Base-by-base conservation (phyloP, 2,888 invertebrate genomes). In the Exocentrus adspersus region DNA sequence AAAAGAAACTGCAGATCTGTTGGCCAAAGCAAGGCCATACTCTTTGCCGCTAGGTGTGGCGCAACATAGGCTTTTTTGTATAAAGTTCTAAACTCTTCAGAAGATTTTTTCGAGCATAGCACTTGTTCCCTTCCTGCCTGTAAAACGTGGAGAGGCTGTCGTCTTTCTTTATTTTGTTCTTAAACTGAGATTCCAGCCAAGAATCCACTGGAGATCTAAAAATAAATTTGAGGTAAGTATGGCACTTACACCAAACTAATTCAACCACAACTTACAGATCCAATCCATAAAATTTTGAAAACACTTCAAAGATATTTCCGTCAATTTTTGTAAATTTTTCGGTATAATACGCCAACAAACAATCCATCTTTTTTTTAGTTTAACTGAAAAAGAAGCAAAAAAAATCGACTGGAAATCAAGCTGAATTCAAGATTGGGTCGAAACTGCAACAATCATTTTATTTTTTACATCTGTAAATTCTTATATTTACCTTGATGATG, bases 1-100 rank as follows among this genome's bases (percentile, higher is more conserved):
- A 73, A 88, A 84, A 45, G 89, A 83, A 6, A 88, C 86, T 14
- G 90, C 91, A 9, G 92, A 91, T 77, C 92, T 84, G 73, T 92
- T 91, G 0, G 89, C 90, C 56, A 89, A 80, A 0, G 90, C 90
- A 50, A 90, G 77, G 0, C 88, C 82, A 71, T 87, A 87, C 79
- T 88, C 87, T 9, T 85, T 81, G 45, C 86, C 86, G 24, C 84
- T 80, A 30, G 84, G 84, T 10, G 83, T 80, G 3, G 91, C 89
- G 75, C 84, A 87, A 57, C 86, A 77, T 7, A 90, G 85, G 80
- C 90, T 89, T 74, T n/a, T 87, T 86, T 0, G 87, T 87, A 74
- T 91, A 92, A 46, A 84, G 85, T 57, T 83, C 78, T 58, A 89
- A 83, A 73, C 88, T 88, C 2, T 85, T 84, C 9, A 83, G 74